Evolutionary conservation across 2,113 vertebrate species (phyloP), one percentile per base, ranked within the genome.

Genomic region (Myiopsitta monachus): DNA sequence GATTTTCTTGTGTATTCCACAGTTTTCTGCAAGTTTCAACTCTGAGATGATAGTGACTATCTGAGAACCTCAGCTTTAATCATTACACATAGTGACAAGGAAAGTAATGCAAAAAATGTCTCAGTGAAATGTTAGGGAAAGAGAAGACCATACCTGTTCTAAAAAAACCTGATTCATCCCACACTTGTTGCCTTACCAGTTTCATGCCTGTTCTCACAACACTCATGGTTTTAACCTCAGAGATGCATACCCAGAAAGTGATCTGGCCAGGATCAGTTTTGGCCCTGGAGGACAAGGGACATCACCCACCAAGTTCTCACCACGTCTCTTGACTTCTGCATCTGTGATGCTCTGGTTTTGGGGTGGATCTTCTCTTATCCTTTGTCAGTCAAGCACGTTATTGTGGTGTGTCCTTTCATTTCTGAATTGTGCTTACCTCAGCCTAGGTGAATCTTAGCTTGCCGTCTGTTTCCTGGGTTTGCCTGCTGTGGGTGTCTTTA

Each of bases 121-220:
- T 68, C 66, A 44, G 62, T 55, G 44, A 94, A 63, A 85, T 1
- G 0, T 55, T 72, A 68, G 22, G 41, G 90, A 86, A 93, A 55
- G 38, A 75, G 84, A 92, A 76, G 79, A 49, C 24, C 31, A 52
- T 90, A 83, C 28, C 75, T 66, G 38, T 90, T 83, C 86, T 62
- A 93, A 95, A 81, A 31, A 87, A 89, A 85, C 66, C 52, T 36
- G 57, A 41, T 86, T 92, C 31, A 7, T 90, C 74, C 75, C 75
- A 92, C 75, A 54, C 44, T 86, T 38, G 18, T 61, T 85, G 70
- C 68, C n/a, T 89, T 87, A 76, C 0, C 6, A 18, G 68, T 94
- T 88, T 88, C 36, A 52, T 83, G 72, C 79, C 54, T 33, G 31
- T 49, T 80, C 67, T 47, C 49, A 80, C 55, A 87, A 36, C 39